Percentiles rank a stretch among this genome's conserved stretches.
phyloP scores from a whole-genome alignment of 2,888 invertebrate species.

The Atrina japonica region DNA sequence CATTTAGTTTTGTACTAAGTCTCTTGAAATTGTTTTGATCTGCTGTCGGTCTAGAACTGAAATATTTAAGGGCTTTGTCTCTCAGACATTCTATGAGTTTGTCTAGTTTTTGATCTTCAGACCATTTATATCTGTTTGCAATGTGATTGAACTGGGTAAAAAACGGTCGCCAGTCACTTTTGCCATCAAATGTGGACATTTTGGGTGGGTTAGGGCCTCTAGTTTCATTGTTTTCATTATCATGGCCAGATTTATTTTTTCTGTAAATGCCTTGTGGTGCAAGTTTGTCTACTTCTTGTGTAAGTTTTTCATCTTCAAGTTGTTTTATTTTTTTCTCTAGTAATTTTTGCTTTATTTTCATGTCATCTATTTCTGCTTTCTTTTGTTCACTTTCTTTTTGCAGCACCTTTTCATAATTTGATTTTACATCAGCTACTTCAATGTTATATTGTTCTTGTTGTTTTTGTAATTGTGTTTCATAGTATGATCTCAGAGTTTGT shows the following conservation, averaged over 20 bases:
- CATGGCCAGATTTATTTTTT: not conserved
- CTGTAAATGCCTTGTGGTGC: not conserved
- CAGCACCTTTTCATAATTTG: not conserved
- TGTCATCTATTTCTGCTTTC: not conserved
- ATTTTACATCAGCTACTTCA: too few relatives aligned
- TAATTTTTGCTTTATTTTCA: not conserved
- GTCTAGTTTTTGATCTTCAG: conserved; percentile 16
- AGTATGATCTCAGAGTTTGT: not conserved
- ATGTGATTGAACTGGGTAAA: conserved; percentile 18
- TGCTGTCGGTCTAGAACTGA: not conserved
- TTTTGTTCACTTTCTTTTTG: not conserved
- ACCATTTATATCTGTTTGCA: not conserved
- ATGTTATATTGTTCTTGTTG: conserved; percentile 4
- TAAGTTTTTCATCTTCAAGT: conserved; percentile 4
- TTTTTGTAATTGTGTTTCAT: conserved; percentile 2
- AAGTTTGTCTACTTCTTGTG: not conserved
- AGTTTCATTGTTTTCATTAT: not conserved
- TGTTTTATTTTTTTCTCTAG: conserved; percentile 12
- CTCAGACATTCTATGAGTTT: too few relatives aligned
- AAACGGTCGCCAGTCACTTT: conserved; percentile 27
- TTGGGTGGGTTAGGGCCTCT: conserved; percentile 22
- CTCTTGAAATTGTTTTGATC: not conserved
- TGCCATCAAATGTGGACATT: too few relatives aligned
- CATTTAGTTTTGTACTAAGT: not conserved
- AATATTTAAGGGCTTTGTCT: conserved; percentile 28